Evolutionary conservation across 2,113 vertebrate species (phyloP), one percentile per base, ranked within the genome.

Genomic region (Pogona vitticeps): DNA sequence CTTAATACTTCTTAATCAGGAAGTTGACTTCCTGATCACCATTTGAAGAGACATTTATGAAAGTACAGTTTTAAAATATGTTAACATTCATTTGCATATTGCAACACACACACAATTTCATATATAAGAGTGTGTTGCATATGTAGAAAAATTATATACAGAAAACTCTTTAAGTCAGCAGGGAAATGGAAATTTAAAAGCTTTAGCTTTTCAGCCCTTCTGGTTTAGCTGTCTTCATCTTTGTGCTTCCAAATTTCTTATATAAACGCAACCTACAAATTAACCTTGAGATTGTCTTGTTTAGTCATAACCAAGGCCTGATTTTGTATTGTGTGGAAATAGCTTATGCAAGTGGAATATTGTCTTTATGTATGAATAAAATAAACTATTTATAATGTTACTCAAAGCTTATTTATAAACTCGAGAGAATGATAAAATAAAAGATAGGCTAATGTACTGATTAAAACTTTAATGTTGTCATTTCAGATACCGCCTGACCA

Each of bases 401-500:
- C 38, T 42, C 28, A 20, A 2, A 65, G 72, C 5, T 70, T 82
- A 78, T 84, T 84, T 65, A 15, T 93, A 82, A 94, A 72, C 3
- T 93, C 72, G 83, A 76, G 86, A 86, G 90, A 78, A 18, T 23
- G 23, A 88, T 86, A 84, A 88, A 90, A 80, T 86, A 76, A 89
- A 91, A 65, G 2, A 70, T 17, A 93, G 23, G 78, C 68, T 87
- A 89, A 87, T 84, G 18, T 40, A 88, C 31, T 89, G 70, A 76
- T 89, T 31, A 89, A 90, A 91, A 88, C 86, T 82, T 17, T 17
- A 86, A 68, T 92, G 13, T 88, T 95, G 58, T 94, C 91, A 59
- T 95, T 96, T 80, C 94, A 99, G 99, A 93, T 99, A 99, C 92
- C 98, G 98, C 1, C 95, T 99, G 95, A 99, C 99, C 7, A 98